Percentiles rank a stretch among this genome's conserved stretches.
Conservation (phyloP, 2,888 invertebrate genomes). For the Amorpha juglandis region DNA sequence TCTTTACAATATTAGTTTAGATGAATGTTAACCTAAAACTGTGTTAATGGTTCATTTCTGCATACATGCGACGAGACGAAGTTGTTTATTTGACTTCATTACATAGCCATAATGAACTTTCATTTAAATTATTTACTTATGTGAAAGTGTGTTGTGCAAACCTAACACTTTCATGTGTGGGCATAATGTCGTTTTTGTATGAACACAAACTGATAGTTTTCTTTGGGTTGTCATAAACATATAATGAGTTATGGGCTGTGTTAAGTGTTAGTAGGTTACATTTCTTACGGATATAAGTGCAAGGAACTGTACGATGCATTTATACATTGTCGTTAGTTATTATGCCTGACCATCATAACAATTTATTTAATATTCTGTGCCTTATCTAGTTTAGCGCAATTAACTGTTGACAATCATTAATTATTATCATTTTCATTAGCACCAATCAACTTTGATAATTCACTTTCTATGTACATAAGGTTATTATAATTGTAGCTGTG, state of each 20-base stretch:
- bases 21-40: neutral
- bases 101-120: neutral
- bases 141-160: constrained; percentile 14
- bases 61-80: neutral
- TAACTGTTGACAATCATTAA: no score
- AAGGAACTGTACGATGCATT: no score
- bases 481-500: no score
- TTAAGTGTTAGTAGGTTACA: neutral
- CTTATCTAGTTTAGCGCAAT: no score
- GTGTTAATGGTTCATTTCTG: neutral
- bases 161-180: constrained; percentile 2
- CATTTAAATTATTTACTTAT: neutral
- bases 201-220: constrained; percentile 7
- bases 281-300: no score
- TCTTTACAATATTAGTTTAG: no score
- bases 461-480: no score
- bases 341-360: no score
- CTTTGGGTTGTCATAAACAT: neutral
- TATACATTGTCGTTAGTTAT: no score
- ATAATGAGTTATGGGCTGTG: neutral
- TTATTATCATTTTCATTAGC: no score
- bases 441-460: no score
- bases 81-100: constrained; percentile 13
- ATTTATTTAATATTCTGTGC: no score
- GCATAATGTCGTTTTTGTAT: constrained; percentile 2